Base-by-base conservation (phyloP, 2,797 vertebrate species). In the Sebastes ruberrimus region DNA sequence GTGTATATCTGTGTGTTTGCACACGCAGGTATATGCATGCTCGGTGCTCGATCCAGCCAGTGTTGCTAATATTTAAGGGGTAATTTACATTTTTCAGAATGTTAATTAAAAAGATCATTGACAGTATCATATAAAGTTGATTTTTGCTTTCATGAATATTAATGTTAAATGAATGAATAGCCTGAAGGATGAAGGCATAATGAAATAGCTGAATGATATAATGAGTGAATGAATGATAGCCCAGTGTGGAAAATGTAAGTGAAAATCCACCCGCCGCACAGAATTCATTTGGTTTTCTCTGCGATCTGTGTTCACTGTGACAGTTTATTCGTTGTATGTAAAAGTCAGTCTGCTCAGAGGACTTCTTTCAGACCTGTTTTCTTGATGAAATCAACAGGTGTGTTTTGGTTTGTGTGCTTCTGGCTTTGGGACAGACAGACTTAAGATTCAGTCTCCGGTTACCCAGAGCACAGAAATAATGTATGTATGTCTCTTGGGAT, bases 71-170 rank as follows among this genome's bases (percentile, higher is more conserved):
- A 28, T 78, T 82, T 65, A 38, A 73, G 38, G 33, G 74, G 23
- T 81, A 22, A 85, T 87, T 82, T 83, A 52, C 30, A 76, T 76
- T 72, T 76, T 86, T 81, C 33, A 18, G 42, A 71, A 52, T 66
- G 74, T 86, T 87, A 83, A 88, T 86, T 90, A 82, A 89, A 86
- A 80, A 66, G 35, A 80, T 86, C 71, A 78, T 53, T 76, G 86
- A 71, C 76, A 33, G 71, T 67, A 69, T 86, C 66, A 77, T 60
- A 64, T 74, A 22, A 80, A 76, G 83, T 75, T 65, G 75, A 79
- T 82, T 87, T 86, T 87, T 70, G 61, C 71, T 70, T 60, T 81
- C 61, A 85, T 89, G 78, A 87, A 87, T 88, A 86, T 85, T 88
- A 72, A 88, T 87, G 64, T 38, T 28, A 72, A 81, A 82, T 67